These are phyloP conservation scores for Cinclus cinclus DNA, from an alignment of 2,113 vertebrate genomes.

Conservation along the genomic window DNA sequence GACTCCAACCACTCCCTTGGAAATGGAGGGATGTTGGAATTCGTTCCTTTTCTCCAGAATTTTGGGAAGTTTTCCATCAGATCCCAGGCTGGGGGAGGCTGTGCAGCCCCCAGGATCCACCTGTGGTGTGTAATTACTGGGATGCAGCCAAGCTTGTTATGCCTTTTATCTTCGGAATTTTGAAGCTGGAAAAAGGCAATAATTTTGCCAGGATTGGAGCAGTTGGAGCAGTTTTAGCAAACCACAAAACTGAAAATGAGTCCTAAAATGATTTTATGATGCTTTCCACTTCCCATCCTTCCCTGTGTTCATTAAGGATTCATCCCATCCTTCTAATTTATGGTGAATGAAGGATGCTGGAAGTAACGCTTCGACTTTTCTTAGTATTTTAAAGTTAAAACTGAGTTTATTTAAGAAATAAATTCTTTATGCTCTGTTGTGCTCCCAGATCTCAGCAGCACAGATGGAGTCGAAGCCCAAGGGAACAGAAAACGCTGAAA, in stretches of 20 bases:
- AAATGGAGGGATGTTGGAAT: background rate
- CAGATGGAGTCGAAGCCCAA: background rate
- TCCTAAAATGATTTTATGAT: background rate
- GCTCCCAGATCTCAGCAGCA: background rate
- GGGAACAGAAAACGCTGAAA: background rate
- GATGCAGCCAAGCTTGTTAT: background rate
- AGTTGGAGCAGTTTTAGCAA: background rate
- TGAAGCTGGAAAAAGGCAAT: background rate
- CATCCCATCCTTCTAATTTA: background rate
- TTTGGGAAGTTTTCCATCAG: background rate
- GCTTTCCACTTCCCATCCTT: background rate
- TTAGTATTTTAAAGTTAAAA: background rate
- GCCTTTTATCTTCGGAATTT: background rate
- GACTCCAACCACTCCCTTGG: accelerated
- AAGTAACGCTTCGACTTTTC: background rate
- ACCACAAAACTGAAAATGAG: background rate
- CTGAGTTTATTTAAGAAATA: background rate
- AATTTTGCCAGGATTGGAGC: background rate
- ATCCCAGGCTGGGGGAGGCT: background rate
- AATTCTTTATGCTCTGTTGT: background rate
- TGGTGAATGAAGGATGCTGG: background rate
- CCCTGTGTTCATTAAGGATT: background rate
- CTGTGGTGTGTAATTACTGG: background rate
- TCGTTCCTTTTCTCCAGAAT: background rate
- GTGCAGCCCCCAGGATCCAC: background rate